Conservation (phyloP, 2,113 vertebrate genomes). For the Elanus axillaris region DNA sequence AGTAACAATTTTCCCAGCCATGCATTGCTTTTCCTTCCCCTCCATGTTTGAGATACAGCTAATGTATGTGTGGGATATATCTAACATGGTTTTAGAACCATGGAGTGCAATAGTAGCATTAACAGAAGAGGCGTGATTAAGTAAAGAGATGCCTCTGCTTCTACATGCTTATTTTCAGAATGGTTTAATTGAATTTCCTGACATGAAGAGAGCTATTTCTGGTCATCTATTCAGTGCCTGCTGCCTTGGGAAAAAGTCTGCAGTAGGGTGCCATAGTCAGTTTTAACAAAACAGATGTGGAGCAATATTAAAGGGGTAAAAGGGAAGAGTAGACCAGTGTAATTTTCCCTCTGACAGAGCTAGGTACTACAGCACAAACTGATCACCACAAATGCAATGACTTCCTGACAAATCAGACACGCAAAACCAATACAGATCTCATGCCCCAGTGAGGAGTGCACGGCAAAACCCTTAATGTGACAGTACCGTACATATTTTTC, state of each 20-base stretch:
- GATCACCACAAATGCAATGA: neutral
- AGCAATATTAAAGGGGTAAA: slow-evolving; percentile 30
- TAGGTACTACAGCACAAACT: neutral
- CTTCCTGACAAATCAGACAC: neutral
- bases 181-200: slow-evolving; percentile 58
- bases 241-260: neutral
- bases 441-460: neutral
- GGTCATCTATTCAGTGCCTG: slow-evolving; percentile 29
- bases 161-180: slow-evolving; percentile 49
- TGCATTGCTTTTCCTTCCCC: neutral
- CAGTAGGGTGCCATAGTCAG: neutral
- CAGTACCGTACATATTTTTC: neutral
- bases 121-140: slow-evolving; percentile 26
- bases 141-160: neutral
- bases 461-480: neutral
- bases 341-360: slow-evolving; percentile 6
- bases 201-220: slow-evolving; percentile 51
- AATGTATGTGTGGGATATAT: neutral
- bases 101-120: neutral
- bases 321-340: neutral
- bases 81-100: neutral
- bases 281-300: slow-evolving; percentile 29
- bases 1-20: neutral
- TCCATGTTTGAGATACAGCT: neutral
- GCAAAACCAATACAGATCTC: neutral